A percentile compares a stretch with the other conserved stretches of the same genome.
Conservation (phyloP, 2,888 invertebrate species). For the Pyrrhosoma nymphula region DNA sequence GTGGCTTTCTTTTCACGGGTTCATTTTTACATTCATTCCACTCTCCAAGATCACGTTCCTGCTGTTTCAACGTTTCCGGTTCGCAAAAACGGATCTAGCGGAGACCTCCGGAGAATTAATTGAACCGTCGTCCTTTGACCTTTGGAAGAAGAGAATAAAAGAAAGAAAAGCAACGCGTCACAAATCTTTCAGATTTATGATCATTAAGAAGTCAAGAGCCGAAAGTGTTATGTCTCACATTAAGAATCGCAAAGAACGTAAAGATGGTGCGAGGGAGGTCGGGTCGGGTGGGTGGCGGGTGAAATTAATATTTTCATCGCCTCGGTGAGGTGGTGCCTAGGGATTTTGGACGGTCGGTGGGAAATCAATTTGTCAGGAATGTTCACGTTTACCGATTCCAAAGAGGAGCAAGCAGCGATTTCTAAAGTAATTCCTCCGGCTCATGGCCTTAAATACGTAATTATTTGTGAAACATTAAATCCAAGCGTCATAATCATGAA, state of each 20-base stretch:
- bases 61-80: background rate
- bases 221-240: slow-evolving; percentile 13
- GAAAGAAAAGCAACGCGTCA: background rate
- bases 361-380: background rate
- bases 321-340: background rate
- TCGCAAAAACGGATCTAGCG: background rate
- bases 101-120: slow-evolving; percentile 1
- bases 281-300: background rate
- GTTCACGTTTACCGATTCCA: background rate
- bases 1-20: background rate
- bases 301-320: background rate
- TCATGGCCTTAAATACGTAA: background rate
- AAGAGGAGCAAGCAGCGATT: background rate
- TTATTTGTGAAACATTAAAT: background rate
- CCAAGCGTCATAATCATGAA: too few relatives aligned
- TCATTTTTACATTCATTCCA: background rate
- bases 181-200: slow-evolving; percentile 1
- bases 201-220: background rate
- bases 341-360: background rate
- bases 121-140: slow-evolving; percentile 30
- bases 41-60: background rate
- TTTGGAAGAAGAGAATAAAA: background rate
- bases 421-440: background rate
- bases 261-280: background rate
- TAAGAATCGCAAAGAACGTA: background rate